These are phyloP conservation scores for Orientallactaga sibirica DNA, from an alignment of 2,797 vertebrate species.

Conservation along the genomic window DNA sequence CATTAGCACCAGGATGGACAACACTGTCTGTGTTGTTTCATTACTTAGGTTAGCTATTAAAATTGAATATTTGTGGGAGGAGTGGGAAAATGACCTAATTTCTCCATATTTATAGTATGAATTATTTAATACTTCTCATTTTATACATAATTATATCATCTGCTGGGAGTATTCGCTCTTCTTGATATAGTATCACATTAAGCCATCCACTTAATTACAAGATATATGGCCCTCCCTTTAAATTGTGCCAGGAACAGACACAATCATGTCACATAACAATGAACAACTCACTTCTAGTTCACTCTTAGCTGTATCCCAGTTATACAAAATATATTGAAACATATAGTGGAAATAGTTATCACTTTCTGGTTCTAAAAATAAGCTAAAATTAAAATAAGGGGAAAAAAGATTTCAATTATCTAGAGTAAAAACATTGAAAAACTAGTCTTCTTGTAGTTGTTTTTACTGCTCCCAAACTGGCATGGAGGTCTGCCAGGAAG, in stretches of 20 bases:
- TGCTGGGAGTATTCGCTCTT: slow-evolving; percentile 80
- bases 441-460: slow-evolving; percentile 80
- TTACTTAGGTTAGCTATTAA: slow-evolving; percentile 86
- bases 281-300: slow-evolving; percentile 81
- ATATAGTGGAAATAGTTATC: slow-evolving; percentile 68
- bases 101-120: slow-evolving; percentile 84
- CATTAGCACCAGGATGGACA: slow-evolving; percentile 86
- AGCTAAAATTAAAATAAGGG: slow-evolving; percentile 18
- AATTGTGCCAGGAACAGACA: slow-evolving; percentile 66
- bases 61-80: slow-evolving; percentile 86
- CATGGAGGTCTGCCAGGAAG: slow-evolving; percentile 87
- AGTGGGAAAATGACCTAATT: slow-evolving; percentile 85
- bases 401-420: slow-evolving; percentile 76
- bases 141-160: slow-evolving; percentile 85
- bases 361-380: slow-evolving; percentile 74
- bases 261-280: slow-evolving; percentile 73
- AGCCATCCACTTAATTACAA: slow-evolving; percentile 67
- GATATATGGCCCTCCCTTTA: slow-evolving; percentile 61
- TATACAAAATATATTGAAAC: slow-evolving; percentile 72
- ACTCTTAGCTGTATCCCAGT: slow-evolving; percentile 75
- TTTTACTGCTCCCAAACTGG: slow-evolving; percentile 86
- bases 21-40: slow-evolving; percentile 85
- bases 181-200: slow-evolving; percentile 65
- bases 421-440: slow-evolving; percentile 82
- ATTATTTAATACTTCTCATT: slow-evolving; percentile 87